Evolutionary conservation across 2,888 invertebrate species (phyloP), one percentile per base, ranked within the genome.

Genomic region (Sepioteuthis lessoniana): DNA sequence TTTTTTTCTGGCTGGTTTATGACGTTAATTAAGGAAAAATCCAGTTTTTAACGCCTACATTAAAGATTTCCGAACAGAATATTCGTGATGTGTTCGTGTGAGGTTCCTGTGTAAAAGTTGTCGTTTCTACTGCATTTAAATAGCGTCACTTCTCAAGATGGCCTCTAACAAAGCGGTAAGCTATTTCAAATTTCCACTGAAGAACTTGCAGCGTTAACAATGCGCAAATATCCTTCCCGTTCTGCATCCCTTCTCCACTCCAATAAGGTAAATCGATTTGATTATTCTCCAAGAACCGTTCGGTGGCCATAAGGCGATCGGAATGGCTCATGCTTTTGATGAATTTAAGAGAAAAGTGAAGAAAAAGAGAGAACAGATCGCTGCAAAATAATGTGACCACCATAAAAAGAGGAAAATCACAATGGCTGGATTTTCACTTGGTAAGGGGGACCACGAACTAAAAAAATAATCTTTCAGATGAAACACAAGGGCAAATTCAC

Each of bases 81-180:
- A n/a, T 76, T 76, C 16, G 10, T 8, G n/a, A 10, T 13, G 0
- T 76, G 76, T 76, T 76, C 76, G 76, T n/a, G 76, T 76, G n/a
- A 19, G 76, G 76, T 35, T 2, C 76, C 76, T n/a, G 76, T 76
- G n/a, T 35, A 13, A 25, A n/a, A 76, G n/a, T 76, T n/a, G 76
- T 76, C n/a, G 76, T n/a, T 31, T n/a, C 19, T 4, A 76, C 76
- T 76, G 76, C 76, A 76, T 13, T 16, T 76, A 16, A n/a, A 25
- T n/a, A n/a, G 76, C 13, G n/a, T 76, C n/a, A 76, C 76, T 50
- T 50, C 35, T 93, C 55, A 93, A 93, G n/a, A 93, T 93, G 93
- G 50, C 93, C 37, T 93, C 93, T 50, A 50, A 93, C 93, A 93
- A 93, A 93, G 93, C 93, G 50, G 50, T 93, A 19, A 50, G 47